Percentiles rank a stretch among this genome's conserved stretches.
Conservation (phyloP, 2,797 vertebrate genomes). For the Melanotaenia parkinsoni region DNA sequence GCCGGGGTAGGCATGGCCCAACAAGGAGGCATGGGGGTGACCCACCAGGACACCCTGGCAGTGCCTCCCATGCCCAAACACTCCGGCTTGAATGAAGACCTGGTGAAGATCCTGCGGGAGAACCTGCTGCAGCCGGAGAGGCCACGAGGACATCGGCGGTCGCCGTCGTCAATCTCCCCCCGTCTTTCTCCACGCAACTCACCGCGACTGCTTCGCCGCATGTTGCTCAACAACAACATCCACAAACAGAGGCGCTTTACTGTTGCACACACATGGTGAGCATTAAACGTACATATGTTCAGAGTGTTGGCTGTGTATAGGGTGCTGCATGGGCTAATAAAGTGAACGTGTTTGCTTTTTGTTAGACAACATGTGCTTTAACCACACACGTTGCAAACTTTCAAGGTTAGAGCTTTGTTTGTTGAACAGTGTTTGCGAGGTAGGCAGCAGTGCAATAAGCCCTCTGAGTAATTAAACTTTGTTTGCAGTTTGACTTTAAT, state of each 20-base stretch:
- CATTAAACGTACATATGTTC: not conserved
- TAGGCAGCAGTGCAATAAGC: constrained; percentile 41
- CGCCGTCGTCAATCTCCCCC: constrained; percentile 89
- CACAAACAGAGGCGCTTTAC: constrained; percentile 97
- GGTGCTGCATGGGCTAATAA: not conserved
- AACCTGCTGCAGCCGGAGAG: constrained; percentile 97
- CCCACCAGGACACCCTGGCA: constrained; percentile 89
- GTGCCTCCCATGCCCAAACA: constrained; percentile 93
- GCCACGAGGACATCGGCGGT: constrained; percentile 86
- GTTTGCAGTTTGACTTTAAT: constrained; percentile 49
- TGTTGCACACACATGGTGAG: constrained; percentile 98
- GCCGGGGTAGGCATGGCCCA: constrained; percentile 89
- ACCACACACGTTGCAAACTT: constrained; percentile 61
- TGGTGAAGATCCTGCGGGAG: constrained; percentile 95
- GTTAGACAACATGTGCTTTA: constrained; percentile 42
- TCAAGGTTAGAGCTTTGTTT: constrained; percentile 56
- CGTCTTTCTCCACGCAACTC: constrained; percentile 95
- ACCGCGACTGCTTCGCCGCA: constrained; percentile 94
- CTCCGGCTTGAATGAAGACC: constrained; percentile 93
- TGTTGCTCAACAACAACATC: constrained; percentile 95
- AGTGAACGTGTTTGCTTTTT: constrained; percentile 33
- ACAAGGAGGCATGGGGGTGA: constrained; percentile 83
- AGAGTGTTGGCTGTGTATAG: constrained; percentile 9
- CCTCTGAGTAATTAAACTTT: constrained; percentile 61
- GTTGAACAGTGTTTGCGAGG: constrained; percentile 29